phyloP scores from a whole-genome alignment of 2,797 vertebrate species.

The Lateolabrax maculatus region DNA sequence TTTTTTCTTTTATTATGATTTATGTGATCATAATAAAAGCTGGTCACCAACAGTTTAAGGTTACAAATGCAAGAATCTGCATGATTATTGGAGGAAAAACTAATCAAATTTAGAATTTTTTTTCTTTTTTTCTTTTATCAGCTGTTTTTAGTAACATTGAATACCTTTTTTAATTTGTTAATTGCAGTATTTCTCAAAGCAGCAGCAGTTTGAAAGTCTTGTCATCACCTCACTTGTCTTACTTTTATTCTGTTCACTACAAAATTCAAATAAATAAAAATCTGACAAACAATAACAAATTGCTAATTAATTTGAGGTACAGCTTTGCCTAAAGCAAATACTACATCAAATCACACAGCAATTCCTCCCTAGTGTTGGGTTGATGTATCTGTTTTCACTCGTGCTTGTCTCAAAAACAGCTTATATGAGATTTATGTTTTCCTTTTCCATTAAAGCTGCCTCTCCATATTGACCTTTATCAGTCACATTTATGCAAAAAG shows the following conservation, averaged over 20 bases:
- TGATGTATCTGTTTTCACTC: conserved; percentile 8
- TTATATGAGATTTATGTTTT: conserved; percentile 31
- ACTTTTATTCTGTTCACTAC: not conserved
- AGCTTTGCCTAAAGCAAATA: not conserved
- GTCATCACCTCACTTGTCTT: not conserved
- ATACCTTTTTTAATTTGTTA: not conserved
- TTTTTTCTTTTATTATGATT: no score
- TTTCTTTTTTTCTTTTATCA: no score
- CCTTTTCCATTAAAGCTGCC: conserved; percentile 29
- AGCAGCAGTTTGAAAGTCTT: conserved; percentile 1
- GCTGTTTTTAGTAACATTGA: not conserved
- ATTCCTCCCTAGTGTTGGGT: not conserved
- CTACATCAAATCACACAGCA: not conserved
- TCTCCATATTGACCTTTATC: conserved; percentile 44
- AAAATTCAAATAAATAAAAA: not conserved
- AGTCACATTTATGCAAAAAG: conserved; percentile 42
- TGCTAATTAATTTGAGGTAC: not conserved
- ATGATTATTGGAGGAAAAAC: not conserved
- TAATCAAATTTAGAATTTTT: no score
- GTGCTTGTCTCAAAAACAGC: conserved; percentile 7
- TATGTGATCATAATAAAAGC: no score
- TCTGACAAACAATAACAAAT: not conserved
- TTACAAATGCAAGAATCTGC: not conserved
- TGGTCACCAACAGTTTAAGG: not conserved
- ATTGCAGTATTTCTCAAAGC: not conserved